Evolutionary conservation across 2,888 invertebrate genomes (phyloP), one percentile per base, ranked within the genome.

Genomic region (Colletes collaris): DNA sequence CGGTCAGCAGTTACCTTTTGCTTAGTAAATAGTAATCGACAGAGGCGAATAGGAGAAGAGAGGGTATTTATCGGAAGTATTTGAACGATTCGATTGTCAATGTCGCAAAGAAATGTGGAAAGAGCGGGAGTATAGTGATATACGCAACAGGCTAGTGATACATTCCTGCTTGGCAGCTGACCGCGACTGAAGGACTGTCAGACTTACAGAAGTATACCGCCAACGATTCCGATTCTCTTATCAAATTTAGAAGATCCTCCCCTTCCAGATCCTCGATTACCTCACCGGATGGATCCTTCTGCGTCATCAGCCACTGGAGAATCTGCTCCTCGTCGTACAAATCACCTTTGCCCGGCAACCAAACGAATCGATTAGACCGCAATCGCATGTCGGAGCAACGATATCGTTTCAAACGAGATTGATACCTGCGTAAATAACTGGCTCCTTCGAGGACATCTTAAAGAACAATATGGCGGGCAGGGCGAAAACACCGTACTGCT

Each of bases 181-280:
- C 85, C 75, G 82, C 78, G 70, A 69, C 72, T 84, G 87, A 73
- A 83, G 85, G 83, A 87, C 85, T 86, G 78, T 83, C 79, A 91
- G 79, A 95, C 97, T 97, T 95, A 98, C 98, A 98, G 93, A 98
- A 98, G 93, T 97, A 98, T 44, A 98, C 97, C 7, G 98, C 98
- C 83, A 98, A 94, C 52, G 97, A 97, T 86, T 96, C 96, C 58
- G 97, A 96, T 79, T 96, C 95, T 90, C 96, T 95, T 86, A 98
- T 97, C 76, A 97, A 92, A 78, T 96, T 94, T 58, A 96, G 93
- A 67, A 98, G 94, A 72, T 96, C 96, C 89, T 96, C 96, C 56
- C 98, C 98, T 93, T 97, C 97, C 19, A 97, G 93, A 86, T 97
- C 97, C 94, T 98, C 98, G 86, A 98, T 98, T 66, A 97, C 96